Percentiles rank a stretch among this genome's conserved stretches.
Evolutionary conservation across 2,888 invertebrate species (phyloP).

Genomic region (Pristionchus maxplancki): DNA sequence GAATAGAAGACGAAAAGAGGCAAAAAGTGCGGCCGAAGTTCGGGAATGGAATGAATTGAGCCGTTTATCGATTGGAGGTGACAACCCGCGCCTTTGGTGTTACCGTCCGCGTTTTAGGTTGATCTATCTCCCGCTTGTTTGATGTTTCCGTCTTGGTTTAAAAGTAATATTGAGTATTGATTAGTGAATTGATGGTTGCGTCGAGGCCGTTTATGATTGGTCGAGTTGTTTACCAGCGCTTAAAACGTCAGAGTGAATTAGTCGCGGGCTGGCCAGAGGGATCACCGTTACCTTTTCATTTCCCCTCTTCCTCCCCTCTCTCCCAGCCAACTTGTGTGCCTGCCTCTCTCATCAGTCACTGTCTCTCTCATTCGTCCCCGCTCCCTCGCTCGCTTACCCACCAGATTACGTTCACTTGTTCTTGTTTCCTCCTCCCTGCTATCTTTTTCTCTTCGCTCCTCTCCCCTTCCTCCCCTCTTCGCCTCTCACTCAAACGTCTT

Average conservation of each 20-base stretch:
- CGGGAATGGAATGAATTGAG: neutral
- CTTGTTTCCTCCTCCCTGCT: slow-evolving; percentile 30
- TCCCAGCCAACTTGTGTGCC: neutral
- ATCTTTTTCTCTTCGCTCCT: neutral
- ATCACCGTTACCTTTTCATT: neutral
- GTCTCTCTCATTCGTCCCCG: neutral
- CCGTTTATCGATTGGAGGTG: neutral
- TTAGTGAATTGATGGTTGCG: neutral
- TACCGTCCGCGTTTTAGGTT: neutral
- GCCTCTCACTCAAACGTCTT: slow-evolving; percentile 8
- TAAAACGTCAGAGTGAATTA: slow-evolving; percentile 5
- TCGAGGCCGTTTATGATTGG: neutral
- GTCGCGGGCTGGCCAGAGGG: neutral
- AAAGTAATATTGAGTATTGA: neutral
- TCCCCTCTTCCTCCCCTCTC: neutral
- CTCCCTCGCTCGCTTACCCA: slow-evolving; percentile 30
- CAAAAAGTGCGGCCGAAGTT: neutral
- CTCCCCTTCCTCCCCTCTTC: neutral
- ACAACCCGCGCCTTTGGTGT: neutral
- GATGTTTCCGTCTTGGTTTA: too few relatives aligned
- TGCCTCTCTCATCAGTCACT: neutral
- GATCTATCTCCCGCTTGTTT: too few relatives aligned
- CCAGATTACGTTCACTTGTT: slow-evolving; percentile 46
- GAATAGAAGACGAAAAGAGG: slow-evolving; percentile 22
- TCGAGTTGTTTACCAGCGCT: neutral